These are phyloP conservation scores for Eupithecia exiguata DNA, from an alignment of 2,888 invertebrate species.

Conservation along the genomic window DNA sequence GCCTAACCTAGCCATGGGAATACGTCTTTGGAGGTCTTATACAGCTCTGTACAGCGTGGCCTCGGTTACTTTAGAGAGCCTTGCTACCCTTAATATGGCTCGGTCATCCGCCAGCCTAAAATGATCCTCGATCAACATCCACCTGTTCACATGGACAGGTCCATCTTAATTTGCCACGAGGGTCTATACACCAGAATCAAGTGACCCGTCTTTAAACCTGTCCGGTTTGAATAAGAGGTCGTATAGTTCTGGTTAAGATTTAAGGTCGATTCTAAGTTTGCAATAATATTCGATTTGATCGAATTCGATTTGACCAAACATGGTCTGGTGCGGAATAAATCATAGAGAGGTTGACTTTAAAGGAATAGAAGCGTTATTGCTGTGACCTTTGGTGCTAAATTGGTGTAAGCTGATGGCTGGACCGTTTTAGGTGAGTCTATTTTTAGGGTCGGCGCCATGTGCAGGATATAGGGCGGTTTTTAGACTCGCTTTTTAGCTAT, in stretches of 20 bases:
- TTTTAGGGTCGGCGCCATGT: slow-evolving; percentile 32
- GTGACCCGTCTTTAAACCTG: slow-evolving; percentile 1
- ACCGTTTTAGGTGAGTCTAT: slow-evolving; percentile 31
- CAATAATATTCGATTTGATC: too few relatives aligned
- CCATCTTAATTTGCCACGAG: slow-evolving; percentile 7
- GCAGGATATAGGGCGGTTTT: slow-evolving; percentile 25
- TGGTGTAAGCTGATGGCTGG: slow-evolving; percentile 22
- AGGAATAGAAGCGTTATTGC: slow-evolving; percentile 47
- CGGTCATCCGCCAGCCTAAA: slow-evolving; percentile 19
- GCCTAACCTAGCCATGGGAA: slow-evolving; percentile 37
- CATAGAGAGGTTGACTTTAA: slow-evolving; percentile 52
- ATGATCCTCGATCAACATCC: slow-evolving; percentile 33
- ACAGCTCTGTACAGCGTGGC: slow-evolving; percentile 46
- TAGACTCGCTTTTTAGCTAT: background rate
- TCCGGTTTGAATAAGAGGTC: background rate
- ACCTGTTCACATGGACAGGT: background rate
- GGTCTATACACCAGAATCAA: slow-evolving; percentile 7
- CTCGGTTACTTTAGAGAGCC: slow-evolving; percentile 51
- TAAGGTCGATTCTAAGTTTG: slow-evolving; percentile 59
- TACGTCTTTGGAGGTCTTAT: slow-evolving; percentile 48
- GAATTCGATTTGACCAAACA: slow-evolving; percentile 68
- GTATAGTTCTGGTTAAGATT: slow-evolving; percentile 27
- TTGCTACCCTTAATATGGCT: slow-evolving; percentile 65
- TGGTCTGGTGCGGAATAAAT: slow-evolving; percentile 59
- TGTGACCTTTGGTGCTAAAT: slow-evolving; percentile 43